Percentiles rank a stretch among this genome's conserved stretches.
phyloP scores from a whole-genome alignment of 2,113 vertebrate species.

The Macrotis lagotis region DNA sequence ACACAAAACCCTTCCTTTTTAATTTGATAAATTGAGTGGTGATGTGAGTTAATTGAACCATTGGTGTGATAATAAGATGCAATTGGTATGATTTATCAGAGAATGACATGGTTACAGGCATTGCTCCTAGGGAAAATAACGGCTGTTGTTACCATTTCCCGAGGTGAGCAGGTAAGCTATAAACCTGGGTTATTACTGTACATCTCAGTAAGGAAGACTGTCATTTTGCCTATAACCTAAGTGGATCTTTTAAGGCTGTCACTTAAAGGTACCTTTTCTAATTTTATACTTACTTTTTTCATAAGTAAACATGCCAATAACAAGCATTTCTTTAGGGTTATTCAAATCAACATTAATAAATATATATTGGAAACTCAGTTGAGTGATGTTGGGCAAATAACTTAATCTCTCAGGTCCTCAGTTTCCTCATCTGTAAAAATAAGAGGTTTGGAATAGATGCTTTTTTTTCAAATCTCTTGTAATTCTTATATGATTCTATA shows the following conservation, averaged over 20 bases:
- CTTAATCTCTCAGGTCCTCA: not conserved
- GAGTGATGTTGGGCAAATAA: not conserved
- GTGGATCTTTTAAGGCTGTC: slow-evolving; percentile 11
- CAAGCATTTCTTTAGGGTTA: not conserved
- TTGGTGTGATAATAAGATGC: slow-evolving; percentile 62
- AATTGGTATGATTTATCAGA: slow-evolving; percentile 63
- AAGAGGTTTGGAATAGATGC: not conserved
- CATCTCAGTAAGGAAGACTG: slow-evolving; percentile 28
- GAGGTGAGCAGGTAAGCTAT: slow-evolving; percentile 38
- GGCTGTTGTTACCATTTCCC: slow-evolving; percentile 42
- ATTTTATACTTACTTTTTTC: slow-evolving; percentile 43
- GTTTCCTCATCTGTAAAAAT: not conserved
- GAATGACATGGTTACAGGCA: slow-evolving; percentile 36
- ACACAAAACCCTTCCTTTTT: slow-evolving; percentile 58
- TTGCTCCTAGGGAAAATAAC: slow-evolving; percentile 44
- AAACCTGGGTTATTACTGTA: slow-evolving; percentile 23
- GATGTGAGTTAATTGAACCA: slow-evolving; percentile 60
- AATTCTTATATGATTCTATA: not conserved
- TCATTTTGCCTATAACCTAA: slow-evolving; percentile 17
- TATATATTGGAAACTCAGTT: not conserved
- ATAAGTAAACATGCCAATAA: slow-evolving; percentile 27
- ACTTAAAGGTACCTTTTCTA: slow-evolving; percentile 3
- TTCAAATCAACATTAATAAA: slow-evolving; percentile 33
- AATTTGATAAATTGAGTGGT: slow-evolving; percentile 66
- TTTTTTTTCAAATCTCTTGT: not conserved